These are phyloP conservation scores for Caenorhabditis auriculariae DNA, from an alignment of 2,888 invertebrate species.

Conservation along the genomic window DNA sequence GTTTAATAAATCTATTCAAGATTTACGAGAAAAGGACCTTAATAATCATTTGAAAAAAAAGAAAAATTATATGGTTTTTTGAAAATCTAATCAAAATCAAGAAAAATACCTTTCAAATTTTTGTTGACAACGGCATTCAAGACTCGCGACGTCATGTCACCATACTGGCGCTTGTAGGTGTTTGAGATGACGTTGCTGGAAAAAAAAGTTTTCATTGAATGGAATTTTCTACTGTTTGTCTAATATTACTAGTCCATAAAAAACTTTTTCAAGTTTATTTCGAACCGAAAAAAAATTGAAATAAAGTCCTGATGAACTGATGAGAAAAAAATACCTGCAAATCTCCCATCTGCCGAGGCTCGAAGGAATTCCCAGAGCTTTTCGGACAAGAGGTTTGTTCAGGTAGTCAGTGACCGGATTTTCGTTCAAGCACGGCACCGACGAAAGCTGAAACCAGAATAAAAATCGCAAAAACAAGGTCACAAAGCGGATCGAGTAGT, in stretches of 20 bases:
- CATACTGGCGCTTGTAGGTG: slow-evolving; percentile 45
- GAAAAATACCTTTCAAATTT: slow-evolving; percentile 10
- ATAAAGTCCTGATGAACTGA: background rate
- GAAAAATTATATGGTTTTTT: background rate
- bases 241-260: no score
- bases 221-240: no score
- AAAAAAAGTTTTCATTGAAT: background rate
- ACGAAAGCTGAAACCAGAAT: slow-evolving; percentile 19
- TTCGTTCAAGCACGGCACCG: slow-evolving; percentile 38
- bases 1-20: no score
- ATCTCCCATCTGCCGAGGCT: slow-evolving; percentile 38
- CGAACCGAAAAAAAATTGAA: no score
- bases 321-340: slow-evolving; percentile 25
- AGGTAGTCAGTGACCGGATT: slow-evolving; percentile 39
- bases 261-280: no score
- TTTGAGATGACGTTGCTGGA: slow-evolving; percentile 45
- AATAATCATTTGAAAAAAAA: no score
- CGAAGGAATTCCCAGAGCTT: slow-evolving; percentile 49
- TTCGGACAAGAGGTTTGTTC: slow-evolving; percentile 43
- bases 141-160: slow-evolving; percentile 42
- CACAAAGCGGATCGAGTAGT: background rate
- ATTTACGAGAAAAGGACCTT: no score
- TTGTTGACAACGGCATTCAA: slow-evolving; percentile 41
- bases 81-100: background rate
- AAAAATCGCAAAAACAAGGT: no score